Evolutionary conservation across 2,797 vertebrate genomes (phyloP).

Genomic region (Channallabes apus): DNA sequence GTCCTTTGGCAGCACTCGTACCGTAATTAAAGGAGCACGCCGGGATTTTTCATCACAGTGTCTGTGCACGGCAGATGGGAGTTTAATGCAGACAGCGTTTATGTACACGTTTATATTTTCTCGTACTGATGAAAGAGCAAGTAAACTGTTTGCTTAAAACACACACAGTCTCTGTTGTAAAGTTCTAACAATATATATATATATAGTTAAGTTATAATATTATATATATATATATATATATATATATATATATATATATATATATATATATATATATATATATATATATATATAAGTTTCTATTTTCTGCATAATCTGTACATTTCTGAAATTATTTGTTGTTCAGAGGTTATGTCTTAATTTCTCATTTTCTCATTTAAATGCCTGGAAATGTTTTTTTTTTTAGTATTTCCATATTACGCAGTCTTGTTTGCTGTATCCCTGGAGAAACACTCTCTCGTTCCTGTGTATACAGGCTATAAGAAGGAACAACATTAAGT

Average conservation of each 20-base stretch:
- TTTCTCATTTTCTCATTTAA: background rate
- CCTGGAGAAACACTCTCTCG: background rate
- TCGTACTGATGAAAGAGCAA: background rate
- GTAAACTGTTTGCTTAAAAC: background rate
- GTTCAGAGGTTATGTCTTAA: background rate
- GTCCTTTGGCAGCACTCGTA: constrained; percentile 24
- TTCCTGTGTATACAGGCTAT: background rate
- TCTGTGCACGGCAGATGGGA: background rate
- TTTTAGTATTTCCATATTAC: too few relatives aligned
- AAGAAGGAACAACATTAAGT: background rate
- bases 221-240: background rate
- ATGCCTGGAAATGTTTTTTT: too few relatives aligned
- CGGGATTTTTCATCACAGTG: too few relatives aligned
- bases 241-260: background rate
- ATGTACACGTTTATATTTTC: background rate
- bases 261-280: background rate
- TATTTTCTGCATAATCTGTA: background rate
- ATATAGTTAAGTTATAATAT: too few relatives aligned
- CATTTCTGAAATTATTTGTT: background rate
- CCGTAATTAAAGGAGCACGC: background rate
- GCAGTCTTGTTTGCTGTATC: too few relatives aligned
- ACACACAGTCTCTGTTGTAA: background rate
- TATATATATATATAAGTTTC: background rate
- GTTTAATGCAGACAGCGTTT: background rate
- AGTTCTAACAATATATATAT: background rate